phyloP scores from a whole-genome alignment of 2,888 invertebrate genomes.

The Ganaspis brasiliensis region DNA sequence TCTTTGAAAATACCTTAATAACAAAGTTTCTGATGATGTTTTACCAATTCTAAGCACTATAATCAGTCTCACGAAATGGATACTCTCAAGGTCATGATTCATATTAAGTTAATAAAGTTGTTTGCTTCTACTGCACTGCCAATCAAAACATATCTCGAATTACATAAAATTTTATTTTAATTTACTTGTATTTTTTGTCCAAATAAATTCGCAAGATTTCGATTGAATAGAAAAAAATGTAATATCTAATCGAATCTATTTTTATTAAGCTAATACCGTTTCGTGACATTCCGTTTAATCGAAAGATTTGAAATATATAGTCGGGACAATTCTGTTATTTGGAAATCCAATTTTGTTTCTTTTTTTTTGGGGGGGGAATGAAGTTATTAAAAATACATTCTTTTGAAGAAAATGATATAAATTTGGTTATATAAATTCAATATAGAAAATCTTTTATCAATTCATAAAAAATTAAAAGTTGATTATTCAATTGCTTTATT shows the following conservation, averaged over 20 bases:
- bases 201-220: too few species aligned
- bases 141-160: not conserved
- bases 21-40: not conserved
- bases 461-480: too few species aligned
- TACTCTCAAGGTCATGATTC: slow-evolving; percentile 15
- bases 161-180: not conserved
- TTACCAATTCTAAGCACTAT: not conserved
- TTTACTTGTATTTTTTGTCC: not conserved
- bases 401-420: too few species aligned
- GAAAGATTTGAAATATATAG: too few species aligned
- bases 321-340: too few species aligned
- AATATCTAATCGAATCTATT: not conserved
- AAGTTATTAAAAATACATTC: too few species aligned
- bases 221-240: not conserved
- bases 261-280: not conserved
- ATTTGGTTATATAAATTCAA: too few species aligned
- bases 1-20: not conserved
- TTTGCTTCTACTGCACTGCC: not conserved
- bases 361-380: too few species aligned
- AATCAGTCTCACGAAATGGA: slow-evolving; percentile 1
- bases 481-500: too few species aligned
- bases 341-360: too few species aligned
- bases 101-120: slow-evolving; percentile 19
- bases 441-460: too few species aligned
- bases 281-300: too few species aligned